phyloP scores from a whole-genome alignment of 2,888 invertebrate genomes.

The Amphipoea lucens region DNA sequence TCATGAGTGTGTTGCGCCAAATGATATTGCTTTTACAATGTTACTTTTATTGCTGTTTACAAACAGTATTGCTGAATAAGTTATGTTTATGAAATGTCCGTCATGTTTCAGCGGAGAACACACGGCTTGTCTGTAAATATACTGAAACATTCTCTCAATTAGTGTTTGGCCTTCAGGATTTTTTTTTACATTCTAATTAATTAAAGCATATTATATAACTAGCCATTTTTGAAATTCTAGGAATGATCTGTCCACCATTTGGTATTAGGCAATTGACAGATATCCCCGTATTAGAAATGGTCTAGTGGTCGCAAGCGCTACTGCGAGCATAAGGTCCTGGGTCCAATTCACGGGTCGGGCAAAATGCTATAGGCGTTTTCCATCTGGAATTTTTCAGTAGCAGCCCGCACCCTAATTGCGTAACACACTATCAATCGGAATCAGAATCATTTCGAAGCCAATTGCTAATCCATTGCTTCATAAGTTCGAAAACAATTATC shows the following conservation, averaged over 20 bases:
- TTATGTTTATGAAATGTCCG: slow-evolving; percentile 21
- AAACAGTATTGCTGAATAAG: slow-evolving; percentile 41
- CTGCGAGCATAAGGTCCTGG: neutral
- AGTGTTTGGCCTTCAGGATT: slow-evolving; percentile 4
- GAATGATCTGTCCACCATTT: neutral
- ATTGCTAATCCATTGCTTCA: too few relatives aligned
- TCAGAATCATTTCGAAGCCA: too few relatives aligned
- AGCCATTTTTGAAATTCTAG: neutral
- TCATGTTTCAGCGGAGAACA: slow-evolving; percentile 2
- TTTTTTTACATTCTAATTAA: neutral
- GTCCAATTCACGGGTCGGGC: too few relatives aligned
- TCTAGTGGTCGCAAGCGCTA: neutral
- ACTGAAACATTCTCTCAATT: slow-evolving; percentile 1
- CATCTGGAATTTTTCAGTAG: too few relatives aligned
- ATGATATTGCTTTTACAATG: slow-evolving; percentile 26
- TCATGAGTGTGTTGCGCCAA: slow-evolving; percentile 40
- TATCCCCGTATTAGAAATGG: neutral
- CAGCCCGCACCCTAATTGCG: too few relatives aligned
- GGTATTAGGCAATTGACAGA: neutral
- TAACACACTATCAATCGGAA: too few relatives aligned
- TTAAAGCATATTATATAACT: neutral
- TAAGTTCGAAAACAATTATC: too few relatives aligned
- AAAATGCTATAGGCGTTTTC: too few relatives aligned
- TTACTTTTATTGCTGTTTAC: slow-evolving; percentile 50
- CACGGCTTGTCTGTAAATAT: neutral